Evolutionary conservation across 2,888 invertebrate genomes (phyloP), one percentile per base, ranked within the genome.

Genomic region (Platypus cylindrus): DNA sequence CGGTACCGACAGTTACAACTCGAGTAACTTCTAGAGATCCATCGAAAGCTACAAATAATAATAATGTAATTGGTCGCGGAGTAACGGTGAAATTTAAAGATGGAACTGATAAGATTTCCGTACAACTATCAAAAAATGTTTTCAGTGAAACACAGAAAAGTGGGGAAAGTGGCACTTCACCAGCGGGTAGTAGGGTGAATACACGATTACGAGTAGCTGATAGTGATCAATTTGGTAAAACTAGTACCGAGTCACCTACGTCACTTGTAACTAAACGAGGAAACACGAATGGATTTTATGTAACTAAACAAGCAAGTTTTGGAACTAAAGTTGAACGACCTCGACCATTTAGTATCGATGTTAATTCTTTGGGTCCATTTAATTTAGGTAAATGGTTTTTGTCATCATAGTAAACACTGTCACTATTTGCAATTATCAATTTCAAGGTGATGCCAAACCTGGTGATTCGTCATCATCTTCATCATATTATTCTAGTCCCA

Each of bases 261-360:
- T n/a, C n/a, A n/a, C n/a, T n/a, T n/a, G n/a, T n/a, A n/a, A n/a
- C n/a, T n/a, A n/a, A n/a, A n/a, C n/a, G n/a, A n/a, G n/a, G n/a
- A n/a, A n/a, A n/a, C n/a, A n/a, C 15, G 14, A 37, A 11, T 22
- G 47, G 44, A 8, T 46, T 48, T 29, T 46, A 29, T 26, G 41
- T 45, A 7, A 47, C 47, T 12, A 42, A 34, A 31, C 17, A 24
- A n/a, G 25, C 1, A 38, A 31, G 13, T 38, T n/a, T n/a, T n/a
- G n/a, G n/a, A n/a, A n/a, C 43, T 2, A 34, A 41, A 26, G 36
- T 38, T 9, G 38, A 45, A 27, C 37, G 38, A 27, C 55, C 52
- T 5, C 47, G 52, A 37, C 53, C 54, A 3, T 55, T 52, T 34
- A 40, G 46, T 24, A 44, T 44, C 29, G 38, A 32, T n/a, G 31